Evolutionary conservation across 2,113 vertebrate genomes (phyloP), one percentile per base, ranked within the genome.

Genomic region (Formicarius rufipectus): DNA sequence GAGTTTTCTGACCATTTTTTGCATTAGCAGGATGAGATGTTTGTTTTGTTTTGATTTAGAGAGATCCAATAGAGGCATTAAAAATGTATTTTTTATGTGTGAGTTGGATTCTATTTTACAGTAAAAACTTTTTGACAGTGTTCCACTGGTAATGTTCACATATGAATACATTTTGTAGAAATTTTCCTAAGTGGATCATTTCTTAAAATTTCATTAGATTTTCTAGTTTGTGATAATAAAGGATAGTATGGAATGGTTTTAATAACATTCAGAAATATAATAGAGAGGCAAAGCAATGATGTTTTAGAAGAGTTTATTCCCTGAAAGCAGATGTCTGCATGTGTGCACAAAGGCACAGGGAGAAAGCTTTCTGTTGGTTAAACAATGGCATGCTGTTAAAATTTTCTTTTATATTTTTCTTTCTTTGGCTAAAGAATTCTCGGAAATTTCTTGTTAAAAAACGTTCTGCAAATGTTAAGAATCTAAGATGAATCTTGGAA

Each of bases 311-410:
- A 76, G 23, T 80, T 95, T 85, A 50, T 79, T 94, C 55, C 37
- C 39, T 88, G 37, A 81, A 90, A 96, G 87, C 87, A 90, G 74
- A 83, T 92, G 90, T 95, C 88, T 87, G 40, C 44, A 56, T 85
- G 67, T 76, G 78, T 90, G 62, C 74, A 60, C 66, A 85, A 85
- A 87, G 55, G 85, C 37, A 1, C 24, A 68, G 45, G 23, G 62
- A 84, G 53, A 87, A 87, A 62, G 45, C 82, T 85, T 93, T 88
- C 82, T 56, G 23, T 69, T 81, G 33, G 63, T 95, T 90, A 83
- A 94, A 76, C 58, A 90, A 68, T 90, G 66, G 44, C 62, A 69
- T 74, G 63, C 91, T 80, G 59, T 68, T 95, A 40, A 22, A 31
- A 89, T 91, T 83, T 92, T 59, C 19, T n/a, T 90, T 66, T 22